These are phyloP conservation scores for Vollenhovia emeryi DNA, from an alignment of 1,140 invertebrate genomes.

Conservation along the genomic window DNA sequence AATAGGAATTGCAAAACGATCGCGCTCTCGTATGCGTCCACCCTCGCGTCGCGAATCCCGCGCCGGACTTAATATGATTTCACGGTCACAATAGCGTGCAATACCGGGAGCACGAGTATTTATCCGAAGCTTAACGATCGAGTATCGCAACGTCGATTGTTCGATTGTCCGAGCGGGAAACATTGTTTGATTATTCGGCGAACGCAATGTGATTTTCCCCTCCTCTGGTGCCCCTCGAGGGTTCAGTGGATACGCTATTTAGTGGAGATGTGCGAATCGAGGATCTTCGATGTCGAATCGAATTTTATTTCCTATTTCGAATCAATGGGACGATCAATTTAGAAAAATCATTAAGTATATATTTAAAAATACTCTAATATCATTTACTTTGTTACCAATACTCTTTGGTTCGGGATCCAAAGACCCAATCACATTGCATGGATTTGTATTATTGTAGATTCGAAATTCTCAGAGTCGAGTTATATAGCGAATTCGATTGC, in stretches of 20 bases:
- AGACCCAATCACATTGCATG: too few relatives aligned
- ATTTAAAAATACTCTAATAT: too few relatives aligned
- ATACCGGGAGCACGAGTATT: slow-evolving; percentile 8
- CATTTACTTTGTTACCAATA: too few relatives aligned
- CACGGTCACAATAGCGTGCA: slow-evolving; percentile 13
- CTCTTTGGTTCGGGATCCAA: too few relatives aligned
- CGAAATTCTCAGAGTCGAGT: too few relatives aligned
- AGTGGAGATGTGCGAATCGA: background rate
- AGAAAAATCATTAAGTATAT: too few relatives aligned
- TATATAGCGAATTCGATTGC: too few relatives aligned
- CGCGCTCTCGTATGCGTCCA: slow-evolving; percentile 1
- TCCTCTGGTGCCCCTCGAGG: background rate
- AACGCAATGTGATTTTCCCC: background rate
- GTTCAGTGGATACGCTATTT: background rate
- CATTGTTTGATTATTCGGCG: background rate
- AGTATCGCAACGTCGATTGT: slow-evolving; percentile 24
- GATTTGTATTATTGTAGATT: too few relatives aligned
- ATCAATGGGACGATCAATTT: too few relatives aligned
- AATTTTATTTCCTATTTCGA: too few relatives aligned
- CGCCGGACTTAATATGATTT: slow-evolving; percentile 36
- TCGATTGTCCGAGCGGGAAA: background rate
- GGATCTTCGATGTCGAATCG: too few relatives aligned
- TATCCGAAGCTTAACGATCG: slow-evolving; percentile 48
- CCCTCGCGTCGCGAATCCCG: slow-evolving; percentile 3
- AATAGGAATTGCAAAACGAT: slow-evolving; percentile 35